Evolutionary conservation across 2,797 vertebrate species (phyloP), one percentile per base, ranked within the genome.

Genomic region (Microctenopoma stevenorrisi): DNA sequence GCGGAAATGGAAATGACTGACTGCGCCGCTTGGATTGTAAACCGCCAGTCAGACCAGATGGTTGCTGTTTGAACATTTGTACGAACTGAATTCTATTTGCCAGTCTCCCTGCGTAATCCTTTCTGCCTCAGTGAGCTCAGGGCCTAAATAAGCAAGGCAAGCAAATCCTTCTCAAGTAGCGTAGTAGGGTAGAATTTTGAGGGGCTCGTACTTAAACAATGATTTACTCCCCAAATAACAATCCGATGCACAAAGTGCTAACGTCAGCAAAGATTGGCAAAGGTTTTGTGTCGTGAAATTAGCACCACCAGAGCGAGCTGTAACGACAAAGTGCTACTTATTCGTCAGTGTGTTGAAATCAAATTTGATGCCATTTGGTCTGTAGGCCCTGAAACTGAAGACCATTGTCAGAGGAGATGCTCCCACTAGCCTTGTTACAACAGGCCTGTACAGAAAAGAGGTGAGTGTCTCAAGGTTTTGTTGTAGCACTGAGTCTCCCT

Each of bases 351-450:
- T 42, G 40, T 42, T 42, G 56, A 54, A 22, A 15, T 55, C 10
- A 50, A 18, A 57, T 64, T 14, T 54, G 35, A 55, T 58, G 22
- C 40, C 54, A 0, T 68, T 44, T 84, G 15, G 18, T 82, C 6
- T 84, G 65, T 79, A 99, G 98, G 97, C 97, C 13, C 87, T 99
- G 76, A 99, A 99, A 89, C 91, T 99, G 89, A 99, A 98, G 92
- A 99, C 96, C 71, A 95, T 97, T 5, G 96, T 99, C 57, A 94
- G 95, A 95, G 97, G 96, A 9, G 98, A 98, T 6, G 95, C 96
- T 9, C 95, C 97, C 0, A 95, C 96, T 4, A 96, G 95, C 89
- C 87, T 97, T 57, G 95, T 96, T 46, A 95, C 95, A 28, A 95
- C 97, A 1, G 96, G 96, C 84, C 92, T 98, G 85, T 98, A 93